A percentile compares a stretch with the other conserved stretches of the same genome.
These are phyloP conservation scores for Oreamnos americanus DNA, from an alignment of 2,113 vertebrate species.

Conservation along the genomic window DNA sequence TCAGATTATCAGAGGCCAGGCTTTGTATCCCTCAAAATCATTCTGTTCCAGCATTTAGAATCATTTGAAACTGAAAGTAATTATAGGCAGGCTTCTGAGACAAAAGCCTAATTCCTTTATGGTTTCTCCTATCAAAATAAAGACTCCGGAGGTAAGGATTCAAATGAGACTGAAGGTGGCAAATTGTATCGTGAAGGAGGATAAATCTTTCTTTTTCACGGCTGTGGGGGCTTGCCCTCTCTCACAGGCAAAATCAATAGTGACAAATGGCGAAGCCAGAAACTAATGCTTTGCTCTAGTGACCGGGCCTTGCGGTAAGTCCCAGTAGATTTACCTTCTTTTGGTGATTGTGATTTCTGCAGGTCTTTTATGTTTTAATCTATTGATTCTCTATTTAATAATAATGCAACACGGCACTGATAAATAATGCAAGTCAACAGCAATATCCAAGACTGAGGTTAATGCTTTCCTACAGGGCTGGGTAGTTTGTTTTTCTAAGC, in stretches of 20 bases:
- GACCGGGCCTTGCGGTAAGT: not conserved
- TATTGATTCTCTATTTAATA: slow-evolving; percentile 24
- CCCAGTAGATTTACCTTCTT: not conserved
- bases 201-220: not conserved
- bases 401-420: not conserved
- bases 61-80: slow-evolving; percentile 40
- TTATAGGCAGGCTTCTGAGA: slow-evolving; percentile 22
- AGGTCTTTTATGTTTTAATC: slow-evolving; percentile 30
- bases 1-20: not conserved
- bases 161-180: slow-evolving; percentile 25
- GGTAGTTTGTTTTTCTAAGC: not conserved
- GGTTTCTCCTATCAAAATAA: slow-evolving; percentile 17
- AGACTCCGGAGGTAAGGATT: slow-evolving; percentile 36
- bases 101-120: slow-evolving; percentile 16
- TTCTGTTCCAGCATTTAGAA: not conserved
- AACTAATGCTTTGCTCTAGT: not conserved
- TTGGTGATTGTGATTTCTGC: not conserved
- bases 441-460: not conserved
- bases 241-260: slow-evolving; percentile 25
- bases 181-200: not conserved
- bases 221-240: not conserved
- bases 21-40: not conserved
- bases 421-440: slow-evolving; percentile 1
- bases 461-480: not conserved
- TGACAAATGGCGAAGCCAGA: not conserved